A percentile compares a stretch with the other conserved stretches of the same genome.
phyloP scores from a whole-genome alignment of 2,888 invertebrate species.

The Heliconius ismenius region DNA sequence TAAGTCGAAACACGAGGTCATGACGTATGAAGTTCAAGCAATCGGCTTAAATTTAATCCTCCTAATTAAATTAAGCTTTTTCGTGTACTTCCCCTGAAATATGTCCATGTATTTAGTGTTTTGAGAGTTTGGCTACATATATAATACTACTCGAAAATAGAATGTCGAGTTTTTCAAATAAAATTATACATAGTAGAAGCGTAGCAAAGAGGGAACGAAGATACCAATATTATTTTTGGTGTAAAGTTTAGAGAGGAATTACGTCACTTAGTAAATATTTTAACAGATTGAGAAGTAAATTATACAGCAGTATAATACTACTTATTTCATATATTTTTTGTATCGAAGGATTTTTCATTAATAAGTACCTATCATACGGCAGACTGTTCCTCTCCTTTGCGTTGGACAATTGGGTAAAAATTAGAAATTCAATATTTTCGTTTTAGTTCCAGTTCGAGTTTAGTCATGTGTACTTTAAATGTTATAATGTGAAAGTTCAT shows the following conservation, averaged over 20 bases:
- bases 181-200: neutral
- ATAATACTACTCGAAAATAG: constrained; percentile 3
- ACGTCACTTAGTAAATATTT: neutral
- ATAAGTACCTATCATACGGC: neutral
- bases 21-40: constrained; percentile 51
- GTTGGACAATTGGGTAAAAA: neutral
- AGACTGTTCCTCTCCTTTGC: neutral
- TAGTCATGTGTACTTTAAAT: neutral
- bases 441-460: too few species aligned
- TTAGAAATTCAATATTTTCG: too few species aligned
- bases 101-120: constrained; percentile 2
- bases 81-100: neutral
- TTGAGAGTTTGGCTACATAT: constrained; percentile 1
- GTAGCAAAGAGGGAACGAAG: neutral
- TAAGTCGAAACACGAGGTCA: constrained; percentile 46
- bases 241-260: neutral
- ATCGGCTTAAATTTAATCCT: constrained; percentile 58
- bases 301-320: too few species aligned
- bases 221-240: neutral
- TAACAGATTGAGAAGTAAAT: too few species aligned
- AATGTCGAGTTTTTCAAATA: constrained; percentile 14
- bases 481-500: constrained; percentile 24
- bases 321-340: too few species aligned
- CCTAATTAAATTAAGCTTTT: constrained; percentile 57
- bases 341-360: too few species aligned